Evolutionary conservation across 2,797 vertebrate genomes (phyloP).

Genomic region (Galaxias olidus): DNA sequence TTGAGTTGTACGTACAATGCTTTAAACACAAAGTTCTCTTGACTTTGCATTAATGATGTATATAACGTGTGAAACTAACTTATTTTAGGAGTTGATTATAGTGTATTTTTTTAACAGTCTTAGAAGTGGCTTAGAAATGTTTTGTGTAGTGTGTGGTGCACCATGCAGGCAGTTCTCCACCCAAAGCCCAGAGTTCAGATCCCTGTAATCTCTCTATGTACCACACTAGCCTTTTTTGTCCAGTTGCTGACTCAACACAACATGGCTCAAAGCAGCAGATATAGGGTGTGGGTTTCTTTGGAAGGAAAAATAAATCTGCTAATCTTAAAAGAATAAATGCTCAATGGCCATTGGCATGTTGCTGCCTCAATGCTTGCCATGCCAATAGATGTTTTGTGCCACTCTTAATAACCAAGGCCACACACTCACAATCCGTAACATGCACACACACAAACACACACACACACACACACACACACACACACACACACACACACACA

Average conservation of each 20-base stretch:
- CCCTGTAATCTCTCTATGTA: slow-evolving; percentile 66
- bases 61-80: too few species aligned
- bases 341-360: neutral
- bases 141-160: slow-evolving; percentile 63
- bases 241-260: slow-evolving; percentile 38
- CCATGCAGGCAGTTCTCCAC: slow-evolving; percentile 56
- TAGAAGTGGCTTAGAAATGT: slow-evolving; percentile 48
- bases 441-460: too few species aligned
- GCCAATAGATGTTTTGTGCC: neutral
- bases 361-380: neutral
- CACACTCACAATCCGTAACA: neutral
- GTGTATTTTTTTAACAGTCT: neutral
- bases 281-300: slow-evolving; percentile 13
- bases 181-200: slow-evolving; percentile 53
- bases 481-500: neutral
- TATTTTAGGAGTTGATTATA: neutral
- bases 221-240: slow-evolving; percentile 57
- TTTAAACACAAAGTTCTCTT: too few species aligned
- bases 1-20: too few species aligned
- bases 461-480: neutral
- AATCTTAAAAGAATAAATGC: slow-evolving; percentile 28
- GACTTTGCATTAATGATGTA: too few species aligned
- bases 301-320: slow-evolving; percentile 28
- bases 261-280: slow-evolving; percentile 45
- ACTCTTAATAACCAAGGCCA: neutral